Evolutionary conservation across 2,113 vertebrate species (phyloP).

Genomic region (Pipa parva): DNA sequence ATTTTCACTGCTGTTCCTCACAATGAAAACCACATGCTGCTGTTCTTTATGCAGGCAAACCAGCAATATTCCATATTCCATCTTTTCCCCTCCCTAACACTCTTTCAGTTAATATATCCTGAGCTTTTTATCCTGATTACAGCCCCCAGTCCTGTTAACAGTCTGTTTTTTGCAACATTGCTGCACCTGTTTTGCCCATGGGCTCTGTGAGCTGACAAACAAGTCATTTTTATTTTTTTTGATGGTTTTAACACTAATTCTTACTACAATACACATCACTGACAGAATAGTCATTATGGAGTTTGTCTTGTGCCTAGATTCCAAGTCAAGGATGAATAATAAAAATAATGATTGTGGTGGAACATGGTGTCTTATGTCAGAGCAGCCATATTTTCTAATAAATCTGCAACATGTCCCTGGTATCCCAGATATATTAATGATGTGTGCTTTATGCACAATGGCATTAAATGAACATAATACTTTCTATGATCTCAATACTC

Average conservation of each 20-base stretch:
- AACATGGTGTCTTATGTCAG: not conserved
- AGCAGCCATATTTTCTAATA: too few species aligned
- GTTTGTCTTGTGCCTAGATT: not conserved
- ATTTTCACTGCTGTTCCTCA: not conserved
- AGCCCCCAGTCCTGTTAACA: not conserved
- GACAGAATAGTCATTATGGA: not conserved
- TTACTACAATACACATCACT: conserved; percentile 3
- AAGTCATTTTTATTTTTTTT: conserved; percentile 50
- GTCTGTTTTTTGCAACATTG: conserved; percentile 35
- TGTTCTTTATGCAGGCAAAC: not conserved
- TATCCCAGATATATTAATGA: not conserved
- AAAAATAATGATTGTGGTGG: not conserved
- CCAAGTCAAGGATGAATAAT: not conserved
- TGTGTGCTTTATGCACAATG: not conserved
- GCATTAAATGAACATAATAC: conserved; percentile 52
- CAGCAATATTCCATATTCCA: not conserved
- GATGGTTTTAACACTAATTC: conserved; percentile 47
- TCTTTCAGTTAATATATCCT: not conserved
- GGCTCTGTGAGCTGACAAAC: conserved; percentile 49
- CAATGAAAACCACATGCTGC: not conserved
- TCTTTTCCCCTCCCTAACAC: conserved; percentile 33
- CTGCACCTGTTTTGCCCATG: conserved; percentile 59
- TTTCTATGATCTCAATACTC: too few species aligned
- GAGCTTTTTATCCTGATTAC: conserved; percentile 12
- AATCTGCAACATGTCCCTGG: too few species aligned